Evolutionary conservation across 2,113 vertebrate genomes (phyloP).

Genomic region (Hiodon tergisus): DNA sequence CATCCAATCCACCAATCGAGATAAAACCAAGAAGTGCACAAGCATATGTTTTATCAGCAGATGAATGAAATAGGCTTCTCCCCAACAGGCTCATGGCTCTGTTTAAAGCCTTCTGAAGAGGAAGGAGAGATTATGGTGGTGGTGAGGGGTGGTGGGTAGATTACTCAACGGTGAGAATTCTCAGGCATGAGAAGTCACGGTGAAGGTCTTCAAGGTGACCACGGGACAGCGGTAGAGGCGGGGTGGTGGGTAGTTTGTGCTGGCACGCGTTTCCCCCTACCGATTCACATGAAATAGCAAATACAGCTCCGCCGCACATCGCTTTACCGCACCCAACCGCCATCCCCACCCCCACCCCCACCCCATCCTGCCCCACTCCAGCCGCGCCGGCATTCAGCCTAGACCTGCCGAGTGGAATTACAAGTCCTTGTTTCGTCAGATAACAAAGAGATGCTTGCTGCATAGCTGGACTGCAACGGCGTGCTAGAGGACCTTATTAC

Average conservation of each 20-base stretch:
- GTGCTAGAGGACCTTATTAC: slow-evolving; percentile 16
- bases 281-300: slow-evolving; percentile 9
- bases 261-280: slow-evolving; percentile 27
- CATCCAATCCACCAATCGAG: neutral
- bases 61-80: too few species aligned
- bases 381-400: neutral
- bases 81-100: too few species aligned
- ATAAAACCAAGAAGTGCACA: too few species aligned
- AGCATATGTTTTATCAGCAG: too few species aligned
- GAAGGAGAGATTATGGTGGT: neutral
- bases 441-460: slow-evolving; percentile 31
- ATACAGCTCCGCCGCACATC: neutral
- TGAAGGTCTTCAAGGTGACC: too few species aligned
- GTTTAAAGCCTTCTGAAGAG: too few species aligned
- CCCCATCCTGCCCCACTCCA: neutral
- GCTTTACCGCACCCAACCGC: neutral
- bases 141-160: neutral
- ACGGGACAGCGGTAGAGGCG: neutral
- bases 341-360: neutral
- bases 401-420: slow-evolving; percentile 29
- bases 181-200: too few species aligned
- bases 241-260: slow-evolving; percentile 37
- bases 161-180: slow-evolving; percentile 35
- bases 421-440: slow-evolving; percentile 26
- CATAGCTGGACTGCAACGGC: slow-evolving; percentile 23